Percentiles rank a stretch among this genome's conserved stretches.
Evolutionary conservation across 2,113 vertebrate genomes (phyloP).

Genomic region (Neofelis nebulosa): DNA sequence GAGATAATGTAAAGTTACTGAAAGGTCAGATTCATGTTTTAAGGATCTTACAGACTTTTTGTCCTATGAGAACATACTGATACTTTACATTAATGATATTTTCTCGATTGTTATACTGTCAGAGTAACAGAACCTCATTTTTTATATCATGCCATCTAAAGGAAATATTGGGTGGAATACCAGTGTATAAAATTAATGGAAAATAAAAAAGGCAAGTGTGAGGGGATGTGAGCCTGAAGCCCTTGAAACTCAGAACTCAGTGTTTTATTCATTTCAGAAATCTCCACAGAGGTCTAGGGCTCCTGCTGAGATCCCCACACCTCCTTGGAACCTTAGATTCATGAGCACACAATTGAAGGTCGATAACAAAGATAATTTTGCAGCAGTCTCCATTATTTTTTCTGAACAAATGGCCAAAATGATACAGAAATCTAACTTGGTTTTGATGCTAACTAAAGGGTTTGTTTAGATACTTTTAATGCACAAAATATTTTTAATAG

Average conservation of each 20-base stretch:
- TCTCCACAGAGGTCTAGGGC: background rate
- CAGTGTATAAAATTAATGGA: background rate
- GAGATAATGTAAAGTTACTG: background rate
- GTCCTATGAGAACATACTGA: background rate
- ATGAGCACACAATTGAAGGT: background rate
- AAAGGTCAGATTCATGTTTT: background rate
- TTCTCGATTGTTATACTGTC: background rate
- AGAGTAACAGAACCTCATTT: background rate
- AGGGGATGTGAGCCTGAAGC: background rate
- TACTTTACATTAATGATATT: background rate
- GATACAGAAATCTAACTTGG: background rate
- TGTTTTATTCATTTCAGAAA: background rate
- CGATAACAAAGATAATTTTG: background rate
- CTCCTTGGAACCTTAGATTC: background rate
- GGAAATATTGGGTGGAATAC: background rate
- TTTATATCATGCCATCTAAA: background rate
- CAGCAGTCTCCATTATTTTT: background rate
- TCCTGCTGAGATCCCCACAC: background rate
- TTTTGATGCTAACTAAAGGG: background rate
- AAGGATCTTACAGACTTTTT: background rate
- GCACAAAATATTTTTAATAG: background rate
- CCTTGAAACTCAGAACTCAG: background rate
- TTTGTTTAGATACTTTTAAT: background rate
- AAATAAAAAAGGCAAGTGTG: background rate
- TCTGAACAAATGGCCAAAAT: background rate